Percentiles rank a stretch among this genome's conserved stretches.
phyloP scores from a whole-genome alignment of 2,888 invertebrate species.

The Itoplectis maculator region DNA sequence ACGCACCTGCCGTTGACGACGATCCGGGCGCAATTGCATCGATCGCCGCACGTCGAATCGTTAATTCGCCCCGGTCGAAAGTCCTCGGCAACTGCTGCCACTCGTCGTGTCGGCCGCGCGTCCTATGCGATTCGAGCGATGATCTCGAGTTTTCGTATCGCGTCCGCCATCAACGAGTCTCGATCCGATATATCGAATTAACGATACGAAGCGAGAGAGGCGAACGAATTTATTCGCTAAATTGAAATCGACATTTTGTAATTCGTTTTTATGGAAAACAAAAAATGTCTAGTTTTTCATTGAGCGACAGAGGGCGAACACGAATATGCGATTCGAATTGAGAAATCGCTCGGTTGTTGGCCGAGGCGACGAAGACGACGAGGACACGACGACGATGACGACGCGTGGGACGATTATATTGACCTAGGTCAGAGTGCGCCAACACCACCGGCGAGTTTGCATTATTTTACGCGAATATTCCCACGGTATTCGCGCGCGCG shows the following conservation, averaged over 20 bases:
- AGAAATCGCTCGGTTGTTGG: too few relatives aligned
- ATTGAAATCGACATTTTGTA: background rate
- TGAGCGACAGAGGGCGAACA: too few relatives aligned
- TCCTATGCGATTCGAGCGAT: background rate
- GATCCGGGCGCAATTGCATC: conserved; percentile 23
- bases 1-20: conserved; percentile 11
- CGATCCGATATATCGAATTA: background rate
- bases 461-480: too few relatives aligned
- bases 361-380: too few relatives aligned
- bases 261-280: background rate
- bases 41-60: conserved; percentile 1
- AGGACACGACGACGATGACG: too few relatives aligned
- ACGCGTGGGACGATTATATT: too few relatives aligned
- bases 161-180: background rate
- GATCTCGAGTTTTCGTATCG: background rate
- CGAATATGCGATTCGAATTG: too few relatives aligned
- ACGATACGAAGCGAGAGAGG: background rate
- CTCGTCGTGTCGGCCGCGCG: too few relatives aligned
- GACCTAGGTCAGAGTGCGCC: too few relatives aligned
- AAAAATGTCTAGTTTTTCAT: background rate
- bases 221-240: background rate
- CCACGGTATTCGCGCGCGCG: too few relatives aligned
- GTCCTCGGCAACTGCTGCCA: too few relatives aligned
- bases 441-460: too few relatives aligned
- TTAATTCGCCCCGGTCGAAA: conserved; percentile 12